phyloP scores from a whole-genome alignment of 2,113 vertebrate genomes.

The Dendropsophus ebraccatus region DNA sequence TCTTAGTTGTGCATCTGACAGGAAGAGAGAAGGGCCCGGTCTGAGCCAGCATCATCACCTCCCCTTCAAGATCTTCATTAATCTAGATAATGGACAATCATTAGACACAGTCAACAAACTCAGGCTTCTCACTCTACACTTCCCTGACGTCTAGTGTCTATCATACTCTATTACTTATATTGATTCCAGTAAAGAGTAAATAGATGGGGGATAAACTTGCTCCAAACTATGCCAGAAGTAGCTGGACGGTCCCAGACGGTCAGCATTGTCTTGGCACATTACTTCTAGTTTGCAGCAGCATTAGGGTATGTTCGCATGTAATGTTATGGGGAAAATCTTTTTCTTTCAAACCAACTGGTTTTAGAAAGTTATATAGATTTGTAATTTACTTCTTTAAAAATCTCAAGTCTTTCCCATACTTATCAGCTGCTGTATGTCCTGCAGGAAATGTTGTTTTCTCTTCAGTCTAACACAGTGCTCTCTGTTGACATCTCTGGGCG shows the following conservation, averaged over 20 bases:
- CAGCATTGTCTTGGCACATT: background rate
- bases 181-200: background rate
- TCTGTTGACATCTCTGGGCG: too few relatives aligned
- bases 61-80: slow-evolving; percentile 85
- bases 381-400: too few relatives aligned
- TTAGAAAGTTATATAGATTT: too few relatives aligned
- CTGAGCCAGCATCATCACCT: slow-evolving; percentile 80
- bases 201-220: background rate
- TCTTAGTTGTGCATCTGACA: slow-evolving; percentile 85
- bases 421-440: too few relatives aligned
- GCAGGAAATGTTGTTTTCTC: too few relatives aligned
- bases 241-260: background rate
- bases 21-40: slow-evolving; percentile 82
- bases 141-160: background rate
- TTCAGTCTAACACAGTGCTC: too few relatives aligned
- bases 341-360: too few relatives aligned
- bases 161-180: background rate
- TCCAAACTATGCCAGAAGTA: background rate
- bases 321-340: too few relatives aligned
- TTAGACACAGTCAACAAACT: background rate
- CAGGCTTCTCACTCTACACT: background rate
- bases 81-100: slow-evolving; percentile 70
- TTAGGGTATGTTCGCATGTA: too few relatives aligned
- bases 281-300: background rate
- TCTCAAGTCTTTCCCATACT: too few relatives aligned